Base-by-base conservation (phyloP, 2,888 invertebrate species). In the Diarsia dahlii region DNA sequence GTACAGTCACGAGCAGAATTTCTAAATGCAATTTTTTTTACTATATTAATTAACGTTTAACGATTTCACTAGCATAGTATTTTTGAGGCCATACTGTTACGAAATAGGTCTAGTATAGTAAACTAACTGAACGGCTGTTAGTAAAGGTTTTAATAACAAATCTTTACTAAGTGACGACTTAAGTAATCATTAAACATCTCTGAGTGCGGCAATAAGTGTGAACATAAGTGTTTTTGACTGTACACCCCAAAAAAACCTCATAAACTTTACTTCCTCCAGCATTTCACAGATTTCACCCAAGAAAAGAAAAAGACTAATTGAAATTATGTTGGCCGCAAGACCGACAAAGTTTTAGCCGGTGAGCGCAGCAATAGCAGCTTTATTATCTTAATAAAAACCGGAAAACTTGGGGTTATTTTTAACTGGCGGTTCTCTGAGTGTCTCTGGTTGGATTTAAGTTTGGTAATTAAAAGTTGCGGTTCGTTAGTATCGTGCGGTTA, bases 391-490 rank as follows among this genome's bases (percentile, higher is more conserved):
- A 91, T 92, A 91, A 92, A 93, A 92, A 89, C 84, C 85, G 86
- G 75, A 73, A 69, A 86, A 82, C 85, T 85, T 86, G 79, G 84
- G 88, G 75, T 90, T 88, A 90, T 90, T 91, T 91, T 91, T 89
- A 89, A 82, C 91, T 87, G 87, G 87, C 88, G 90, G 90, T 92
- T 93, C 90, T 91, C 90, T 85, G 88, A 88, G 89, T 92, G 90
- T 91, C 90, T 90, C 89, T 81, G 85, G 85, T 86, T 72, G 88
- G 90, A 89, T 90, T 92, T 92, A 94, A 94, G 94, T 95, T 95
- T 88, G 92, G 93, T 94, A 95, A 95, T 95, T 95, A 95, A 94
- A 95, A 95, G 91, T 95, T 94, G 87, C 84, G 87, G 87, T 90
- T 92, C 91, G 91, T 92, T 91, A 91, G 89, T 81, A 74, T 78